Evolutionary conservation across 2,113 vertebrate genomes (phyloP).

Genomic region (Triplophysa dalaica): DNA sequence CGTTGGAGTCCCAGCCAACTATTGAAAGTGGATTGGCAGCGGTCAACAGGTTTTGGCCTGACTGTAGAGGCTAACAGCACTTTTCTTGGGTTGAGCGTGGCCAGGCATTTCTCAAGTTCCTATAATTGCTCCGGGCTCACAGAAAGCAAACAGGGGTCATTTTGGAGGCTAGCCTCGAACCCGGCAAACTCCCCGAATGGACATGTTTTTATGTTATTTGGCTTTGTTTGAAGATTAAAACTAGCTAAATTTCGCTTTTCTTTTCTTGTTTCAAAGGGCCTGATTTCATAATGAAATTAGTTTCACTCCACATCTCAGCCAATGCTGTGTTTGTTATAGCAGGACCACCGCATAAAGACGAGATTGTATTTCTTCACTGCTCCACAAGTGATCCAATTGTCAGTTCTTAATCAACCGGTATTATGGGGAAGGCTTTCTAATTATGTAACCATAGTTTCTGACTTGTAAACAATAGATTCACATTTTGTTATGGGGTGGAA

Average conservation of each 20-base stretch:
- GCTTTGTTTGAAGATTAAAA: slow-evolving; percentile 41
- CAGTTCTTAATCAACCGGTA: slow-evolving; percentile 73
- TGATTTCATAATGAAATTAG: slow-evolving; percentile 53
- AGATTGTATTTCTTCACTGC: slow-evolving; percentile 76
- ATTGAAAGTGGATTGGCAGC: slow-evolving; percentile 73
- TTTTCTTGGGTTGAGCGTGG: slow-evolving; percentile 68
- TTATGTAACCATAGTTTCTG: slow-evolving; percentile 73
- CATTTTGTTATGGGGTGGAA: slow-evolving; percentile 48
- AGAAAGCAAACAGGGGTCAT: slow-evolving; percentile 72
- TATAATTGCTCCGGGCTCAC: slow-evolving; percentile 76
- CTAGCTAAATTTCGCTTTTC: slow-evolving; percentile 37
- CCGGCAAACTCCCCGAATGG: slow-evolving; percentile 67
- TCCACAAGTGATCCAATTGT: slow-evolving; percentile 75
- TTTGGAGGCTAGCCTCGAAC: slow-evolving; percentile 59
- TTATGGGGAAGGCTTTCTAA: slow-evolving; percentile 64
- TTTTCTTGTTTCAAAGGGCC: slow-evolving; percentile 48
- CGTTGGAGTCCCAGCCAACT: slow-evolving; percentile 71
- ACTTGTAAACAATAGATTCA: slow-evolving; percentile 64
- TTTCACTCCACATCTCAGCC: slow-evolving; percentile 57
- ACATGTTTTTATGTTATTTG: slow-evolving; percentile 7
- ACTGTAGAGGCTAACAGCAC: slow-evolving; percentile 67
- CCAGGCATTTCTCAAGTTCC: slow-evolving; percentile 74
- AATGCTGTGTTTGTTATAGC: slow-evolving; percentile 56
- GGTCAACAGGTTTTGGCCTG: slow-evolving; percentile 60
- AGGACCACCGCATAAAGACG: slow-evolving; percentile 69